Conservation (phyloP, 2,797 vertebrate species). For the Galaxias olidus region DNA sequence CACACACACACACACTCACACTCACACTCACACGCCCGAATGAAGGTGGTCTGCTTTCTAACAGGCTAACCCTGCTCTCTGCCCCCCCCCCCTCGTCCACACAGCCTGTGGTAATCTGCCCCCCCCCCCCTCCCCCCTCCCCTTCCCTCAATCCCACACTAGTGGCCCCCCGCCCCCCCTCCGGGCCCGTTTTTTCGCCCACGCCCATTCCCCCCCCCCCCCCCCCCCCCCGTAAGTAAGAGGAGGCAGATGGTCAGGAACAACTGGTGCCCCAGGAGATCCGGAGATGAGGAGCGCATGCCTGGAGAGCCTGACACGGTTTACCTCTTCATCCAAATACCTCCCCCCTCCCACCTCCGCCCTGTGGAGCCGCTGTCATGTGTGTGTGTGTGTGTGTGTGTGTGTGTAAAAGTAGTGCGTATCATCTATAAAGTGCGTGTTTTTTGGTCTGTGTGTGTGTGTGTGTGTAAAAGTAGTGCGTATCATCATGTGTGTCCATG, state of each 20-base stretch:
- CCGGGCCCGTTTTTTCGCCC: constrained; percentile 69
- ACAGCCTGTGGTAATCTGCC: too few relatives aligned
- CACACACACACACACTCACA: too few relatives aligned
- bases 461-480: background rate
- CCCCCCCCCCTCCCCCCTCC: too few relatives aligned
- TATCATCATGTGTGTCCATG: background rate
- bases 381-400: background rate
- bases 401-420: background rate
- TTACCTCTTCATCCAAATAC: constrained; percentile 76
- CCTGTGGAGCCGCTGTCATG: constrained; percentile 33
- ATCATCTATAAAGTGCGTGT: too few relatives aligned
- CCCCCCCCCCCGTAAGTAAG: constrained; percentile 84
- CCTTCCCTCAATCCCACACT: background rate
- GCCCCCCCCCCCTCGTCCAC: too few relatives aligned
- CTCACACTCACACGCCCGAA: too few relatives aligned
- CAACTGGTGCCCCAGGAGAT: constrained; percentile 68
- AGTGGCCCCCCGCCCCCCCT: constrained; percentile 36
- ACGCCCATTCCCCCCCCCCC: constrained; percentile 69
- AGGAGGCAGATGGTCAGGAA: constrained; percentile 83
- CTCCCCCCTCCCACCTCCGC: background rate
- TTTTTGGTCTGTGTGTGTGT: background rate
- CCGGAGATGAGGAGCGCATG: constrained; percentile 62
- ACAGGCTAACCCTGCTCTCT: too few relatives aligned
- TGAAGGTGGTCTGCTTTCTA: too few relatives aligned
- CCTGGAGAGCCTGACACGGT: constrained; percentile 63